Evolutionary conservation across 2,888 invertebrate genomes (phyloP), one percentile per base, ranked within the genome.

Genomic region (Elmis aenea): DNA sequence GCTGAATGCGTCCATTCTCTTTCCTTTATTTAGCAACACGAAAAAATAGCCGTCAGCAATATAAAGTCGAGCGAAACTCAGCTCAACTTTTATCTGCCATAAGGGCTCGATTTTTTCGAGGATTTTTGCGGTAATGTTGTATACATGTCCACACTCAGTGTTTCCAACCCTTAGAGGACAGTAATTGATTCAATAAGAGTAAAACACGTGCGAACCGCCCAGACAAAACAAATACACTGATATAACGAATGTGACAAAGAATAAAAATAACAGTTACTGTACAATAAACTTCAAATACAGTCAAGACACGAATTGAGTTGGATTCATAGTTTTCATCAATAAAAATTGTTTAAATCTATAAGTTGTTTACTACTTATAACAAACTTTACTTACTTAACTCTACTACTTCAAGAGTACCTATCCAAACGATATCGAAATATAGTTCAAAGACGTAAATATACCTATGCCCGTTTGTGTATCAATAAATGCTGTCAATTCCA

Each of bases 141-240:
- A 40, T 48, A 43, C 45, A 44, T 50, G 52, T 46, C 48, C 53
- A 52, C 50, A 53, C 57, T 58, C 59, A 56, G 55, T 62, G 61
- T 62, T 64, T 58, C 63, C 62, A 61, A 61, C 65, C 64, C 64
- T 64, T 62, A 59, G 63, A 61, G 64, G 62, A 58, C 58, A 61
- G 58, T 66, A 66, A 66, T 66, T 66, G 66, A 66, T 66, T 66
- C 66, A 66, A 66, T 66, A 65, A 65, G 62, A 52, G 60, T 58
- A 66, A 60, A 66, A 65, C 66, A 66, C 66, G 66, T 55, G 51
- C 51, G 44, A 40, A 50, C 53, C 56, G 52, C 55, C 57, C 57
- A 54, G 54, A 55, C 59, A 53, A 53, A 50, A 60, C 61, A 63
- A 63, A 63, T 62, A 62, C 57, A 56, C 59, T 57, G 62, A 61